Percentiles rank a stretch among this genome's conserved stretches.
These are phyloP conservation scores for Siniperca obscura DNA, from an alignment of 2,797 vertebrate genomes.

Conservation along the genomic window DNA sequence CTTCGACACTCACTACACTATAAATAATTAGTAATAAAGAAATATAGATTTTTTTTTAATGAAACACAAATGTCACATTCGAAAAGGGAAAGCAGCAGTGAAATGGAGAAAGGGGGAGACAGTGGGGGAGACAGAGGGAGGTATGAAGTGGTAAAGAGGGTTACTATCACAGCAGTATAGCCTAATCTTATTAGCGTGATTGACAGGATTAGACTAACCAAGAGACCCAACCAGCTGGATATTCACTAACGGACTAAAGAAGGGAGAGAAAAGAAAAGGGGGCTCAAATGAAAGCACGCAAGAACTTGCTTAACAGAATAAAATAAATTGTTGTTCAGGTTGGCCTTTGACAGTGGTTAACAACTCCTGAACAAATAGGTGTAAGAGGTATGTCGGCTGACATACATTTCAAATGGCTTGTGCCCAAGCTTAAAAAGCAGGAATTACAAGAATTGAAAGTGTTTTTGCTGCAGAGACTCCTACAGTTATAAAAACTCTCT, in stretches of 20 bases:
- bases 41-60: neutral
- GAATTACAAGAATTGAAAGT: slow-evolving; percentile 1
- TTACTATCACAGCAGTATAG: slow-evolving; percentile 71
- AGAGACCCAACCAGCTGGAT: slow-evolving; percentile 75
- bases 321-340: slow-evolving; percentile 23
- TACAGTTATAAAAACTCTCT: neutral
- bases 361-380: slow-evolving; percentile 29
- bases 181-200: slow-evolving; percentile 81
- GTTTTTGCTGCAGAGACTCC: neutral
- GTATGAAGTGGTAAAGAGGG: slow-evolving; percentile 46
- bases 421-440: neutral
- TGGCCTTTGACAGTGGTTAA: slow-evolving; percentile 1
- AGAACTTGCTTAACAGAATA: slow-evolving; percentile 31
- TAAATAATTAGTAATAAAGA: neutral
- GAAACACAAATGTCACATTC: neutral
- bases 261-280: slow-evolving; percentile 21
- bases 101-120: slow-evolving; percentile 22
- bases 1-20: neutral
- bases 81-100: slow-evolving; percentile 18
- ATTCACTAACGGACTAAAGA: slow-evolving; percentile 46
- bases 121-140: slow-evolving; percentile 25
- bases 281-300: slow-evolving; percentile 31
- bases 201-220: slow-evolving; percentile 76
- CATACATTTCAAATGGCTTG: neutral
- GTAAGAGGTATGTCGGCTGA: slow-evolving; percentile 2